Percentiles rank a stretch among this genome's conserved stretches.
phyloP scores from a whole-genome alignment of 2,797 vertebrate genomes.

The Hozukius guyotensis region DNA sequence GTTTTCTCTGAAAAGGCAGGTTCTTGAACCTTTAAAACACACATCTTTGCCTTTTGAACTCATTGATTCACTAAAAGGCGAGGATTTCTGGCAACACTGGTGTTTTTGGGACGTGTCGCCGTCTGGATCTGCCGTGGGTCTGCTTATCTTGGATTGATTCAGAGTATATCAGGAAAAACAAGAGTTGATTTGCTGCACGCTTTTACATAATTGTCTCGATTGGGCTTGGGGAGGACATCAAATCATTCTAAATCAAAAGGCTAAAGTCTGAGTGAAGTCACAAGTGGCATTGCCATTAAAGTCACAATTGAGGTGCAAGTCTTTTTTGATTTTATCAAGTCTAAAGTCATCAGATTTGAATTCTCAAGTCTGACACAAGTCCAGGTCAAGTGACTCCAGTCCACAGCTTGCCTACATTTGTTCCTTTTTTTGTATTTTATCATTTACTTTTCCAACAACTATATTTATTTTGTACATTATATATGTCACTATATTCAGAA shows the following conservation, averaged over 20 bases:
- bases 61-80: not conserved
- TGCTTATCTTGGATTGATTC: not conserved
- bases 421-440: not conserved
- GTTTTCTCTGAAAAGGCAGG: not conserved
- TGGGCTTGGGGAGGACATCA: not conserved
- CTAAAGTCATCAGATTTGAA: too few species aligned
- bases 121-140: not conserved
- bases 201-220: not conserved
- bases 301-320: not conserved
- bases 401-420: not conserved
- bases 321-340: too few species aligned
- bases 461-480: not conserved
- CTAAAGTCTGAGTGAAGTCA: not conserved
- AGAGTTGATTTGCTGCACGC: not conserved
- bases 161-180: not conserved
- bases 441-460: not conserved
- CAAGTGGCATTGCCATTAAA: not conserved
- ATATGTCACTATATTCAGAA: not conserved
- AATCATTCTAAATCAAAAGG: not conserved
- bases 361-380: not conserved
- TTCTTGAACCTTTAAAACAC: not conserved
- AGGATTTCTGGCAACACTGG: not conserved
- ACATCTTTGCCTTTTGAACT: not conserved
- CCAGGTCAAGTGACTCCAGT: not conserved
- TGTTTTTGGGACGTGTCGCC: not conserved